Evolutionary conservation across 2,113 vertebrate genomes (phyloP).

Genomic region (Mormyrus lacerda): DNA sequence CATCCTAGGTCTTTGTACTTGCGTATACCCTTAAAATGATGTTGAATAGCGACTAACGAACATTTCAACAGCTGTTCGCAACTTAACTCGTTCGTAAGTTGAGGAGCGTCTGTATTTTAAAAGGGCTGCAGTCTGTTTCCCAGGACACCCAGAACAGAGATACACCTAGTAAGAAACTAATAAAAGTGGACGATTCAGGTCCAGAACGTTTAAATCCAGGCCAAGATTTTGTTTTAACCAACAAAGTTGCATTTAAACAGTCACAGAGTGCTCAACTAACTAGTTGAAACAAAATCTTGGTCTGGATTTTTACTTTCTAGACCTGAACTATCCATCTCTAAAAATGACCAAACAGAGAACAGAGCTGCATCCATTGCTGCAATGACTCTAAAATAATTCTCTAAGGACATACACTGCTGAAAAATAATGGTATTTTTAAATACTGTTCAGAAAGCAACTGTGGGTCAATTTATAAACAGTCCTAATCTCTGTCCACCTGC

Average conservation of each 20-base stretch:
- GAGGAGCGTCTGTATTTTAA: not conserved
- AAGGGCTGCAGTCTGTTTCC: not conserved
- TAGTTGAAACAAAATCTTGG: not conserved
- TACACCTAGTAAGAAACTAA: not conserved
- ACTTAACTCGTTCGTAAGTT: too few species aligned
- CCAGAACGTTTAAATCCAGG: not conserved
- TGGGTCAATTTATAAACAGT: not conserved
- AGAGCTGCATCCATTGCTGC: not conserved
- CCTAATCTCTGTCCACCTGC: not conserved
- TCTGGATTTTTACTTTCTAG: not conserved
- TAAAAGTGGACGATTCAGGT: not conserved
- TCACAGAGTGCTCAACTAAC: not conserved
- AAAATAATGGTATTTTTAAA: not conserved
- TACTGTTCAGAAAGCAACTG: not conserved
- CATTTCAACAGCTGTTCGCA: too few species aligned
- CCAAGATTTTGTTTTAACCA: not conserved
- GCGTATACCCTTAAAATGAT: too few species aligned
- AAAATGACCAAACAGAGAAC: not conserved
- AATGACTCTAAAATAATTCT: not conserved
- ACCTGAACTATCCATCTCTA: not conserved
- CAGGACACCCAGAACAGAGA: not conserved
- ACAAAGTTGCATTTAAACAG: not conserved
- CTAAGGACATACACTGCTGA: not conserved
- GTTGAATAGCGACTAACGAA: too few species aligned
- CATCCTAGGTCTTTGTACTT: too few species aligned